Evolutionary conservation across 2,888 invertebrate genomes (phyloP), one percentile per base, ranked within the genome.

Genomic region (Chymomyza fuscimana): DNA sequence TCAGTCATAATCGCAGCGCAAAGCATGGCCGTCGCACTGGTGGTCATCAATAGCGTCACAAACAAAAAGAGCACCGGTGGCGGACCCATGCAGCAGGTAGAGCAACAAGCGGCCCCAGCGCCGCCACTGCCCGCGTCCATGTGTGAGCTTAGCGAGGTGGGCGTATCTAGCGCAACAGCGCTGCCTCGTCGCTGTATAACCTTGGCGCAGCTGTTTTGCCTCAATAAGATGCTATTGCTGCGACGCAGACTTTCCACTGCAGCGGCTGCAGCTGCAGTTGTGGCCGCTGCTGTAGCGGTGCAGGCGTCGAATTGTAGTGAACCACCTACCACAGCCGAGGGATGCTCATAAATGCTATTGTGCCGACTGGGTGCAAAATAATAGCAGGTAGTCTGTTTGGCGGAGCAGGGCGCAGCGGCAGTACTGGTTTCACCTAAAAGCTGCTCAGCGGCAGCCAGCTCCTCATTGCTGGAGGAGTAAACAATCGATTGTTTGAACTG

Each of bases 1-100:
- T 97, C 96, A 72, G 96, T 96, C 95, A 97, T 96, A 90, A 97
- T 96, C 78, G 97, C 96, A 4, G 95, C 95, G 90, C 96, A 96
- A 54, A 97, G 92, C 94, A 97, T 95, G 46, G 95, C 95, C 63
- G 96, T 96, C 40, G 96, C 95, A 87, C 95, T 95, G 67, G 95
- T 95, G 86, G 94, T 96, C 93, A 95, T 93, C 89, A 94, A 93
- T 89, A 94, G 93, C 89, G 93, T 94, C 46, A 92, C 86, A 58
- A 92, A 91, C 1, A 92, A 88, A 65, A 92, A 91, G 54, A 92
- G 77, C 61, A 92, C 89, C 7, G 92, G 92, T 19, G 92, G 92
- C 51, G 92, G 91, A 4, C 91, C 90, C 74, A 91, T 83, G 77
- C 91, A 91, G 73, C 90, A 90, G 70, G 72, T 87, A 70, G 89